Evolutionary conservation across 2,888 invertebrate genomes (phyloP).

Genomic region (Pachliopta kotzebuea): DNA sequence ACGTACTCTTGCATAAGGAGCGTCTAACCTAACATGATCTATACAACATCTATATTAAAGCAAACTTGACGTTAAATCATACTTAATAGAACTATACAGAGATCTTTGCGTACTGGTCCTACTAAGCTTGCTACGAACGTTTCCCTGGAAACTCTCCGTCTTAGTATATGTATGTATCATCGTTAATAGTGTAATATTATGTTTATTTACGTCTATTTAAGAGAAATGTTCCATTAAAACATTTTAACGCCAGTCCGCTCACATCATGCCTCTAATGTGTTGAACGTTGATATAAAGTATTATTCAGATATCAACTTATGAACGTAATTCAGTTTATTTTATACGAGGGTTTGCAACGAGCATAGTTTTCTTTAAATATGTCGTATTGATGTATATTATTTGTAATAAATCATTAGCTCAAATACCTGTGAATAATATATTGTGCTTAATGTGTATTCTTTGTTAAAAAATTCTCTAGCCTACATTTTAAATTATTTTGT

Average conservation of each 20-base stretch:
- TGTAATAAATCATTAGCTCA: no score
- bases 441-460: no score
- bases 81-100: background rate
- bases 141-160: slow-evolving; percentile 46
- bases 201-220: slow-evolving; percentile 38
- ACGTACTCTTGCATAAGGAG: slow-evolving; percentile 42
- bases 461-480: no score
- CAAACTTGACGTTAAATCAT: slow-evolving; percentile 2
- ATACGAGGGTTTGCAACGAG: background rate
- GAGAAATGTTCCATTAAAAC: slow-evolving; percentile 39
- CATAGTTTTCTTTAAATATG: background rate
- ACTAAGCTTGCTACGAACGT: slow-evolving; percentile 26
- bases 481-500: no score
- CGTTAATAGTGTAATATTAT: slow-evolving; percentile 34
- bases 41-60: slow-evolving; percentile 20
- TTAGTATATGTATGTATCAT: slow-evolving; percentile 37
- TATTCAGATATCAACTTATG: slow-evolving; percentile 16
- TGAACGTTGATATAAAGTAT: slow-evolving; percentile 31
- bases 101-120: background rate
- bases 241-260: slow-evolving; percentile 34
- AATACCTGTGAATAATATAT: no score
- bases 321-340: background rate
- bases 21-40: slow-evolving; percentile 39
- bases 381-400: no score
- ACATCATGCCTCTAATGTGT: slow-evolving; percentile 31